Base-by-base conservation (phyloP, 2,797 vertebrate species). In the Astyanax mexicanus region DNA sequence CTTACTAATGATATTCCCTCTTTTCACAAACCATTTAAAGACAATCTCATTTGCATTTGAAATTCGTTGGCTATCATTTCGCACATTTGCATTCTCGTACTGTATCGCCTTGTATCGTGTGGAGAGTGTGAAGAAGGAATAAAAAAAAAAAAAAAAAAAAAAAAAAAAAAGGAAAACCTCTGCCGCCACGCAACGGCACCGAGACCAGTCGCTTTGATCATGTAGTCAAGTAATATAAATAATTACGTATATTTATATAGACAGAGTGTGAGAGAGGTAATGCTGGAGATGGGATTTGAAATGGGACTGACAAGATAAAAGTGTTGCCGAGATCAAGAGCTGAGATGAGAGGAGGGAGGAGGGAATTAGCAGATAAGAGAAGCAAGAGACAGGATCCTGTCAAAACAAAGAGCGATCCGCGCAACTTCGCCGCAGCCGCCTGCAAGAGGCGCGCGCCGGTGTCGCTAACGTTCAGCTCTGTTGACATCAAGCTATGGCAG, bases 251-350 rank as follows among this genome's bases (percentile, higher is more conserved):
- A 49, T 72, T 66, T 76, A 75, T 74, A 79, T 2, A 61, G 79
- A 71, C 7, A 66, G 23, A 68, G 69, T 83, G 78, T 10, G 11
- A 15, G 57, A 79, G 64, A 86, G 83, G 83, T 87, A 88, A 76
- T 45, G 61, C 49, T 38, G 11, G 70, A 84, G 74, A 83, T 76
- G 69, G 69, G 83, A 60, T 80, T 32, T 65, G 70, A 83, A 89
- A 81, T 82, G 86, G 81, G 86, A 84, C 78, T 40, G 67, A 88
- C 85, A 83, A 60, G 82, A 92, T 89, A 84, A 90, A 91, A 88
- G 87, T 65, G 68, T 44, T 54, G 81, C 52, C 77, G 85, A 83
- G 79, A 87, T 88, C 84, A 86, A 86, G 73, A 88, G 78, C 83
- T 74, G 75, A 84, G 86, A 88, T 77, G 71, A 82, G 76, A 84